phyloP scores from a whole-genome alignment of 2,113 vertebrate genomes.

The Malurus alboscapulatus region DNA sequence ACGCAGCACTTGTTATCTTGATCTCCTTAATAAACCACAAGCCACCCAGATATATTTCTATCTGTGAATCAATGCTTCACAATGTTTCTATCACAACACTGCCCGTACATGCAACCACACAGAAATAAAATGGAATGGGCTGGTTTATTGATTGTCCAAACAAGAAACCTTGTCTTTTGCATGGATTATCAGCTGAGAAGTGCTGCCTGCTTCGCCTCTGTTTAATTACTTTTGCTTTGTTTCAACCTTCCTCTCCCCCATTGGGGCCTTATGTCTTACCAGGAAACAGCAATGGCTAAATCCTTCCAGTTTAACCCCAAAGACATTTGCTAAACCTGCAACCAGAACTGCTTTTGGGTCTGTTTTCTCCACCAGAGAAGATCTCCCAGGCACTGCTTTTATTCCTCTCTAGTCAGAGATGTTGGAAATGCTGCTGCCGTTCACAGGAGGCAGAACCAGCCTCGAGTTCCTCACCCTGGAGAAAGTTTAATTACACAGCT shows the following conservation, averaged over 20 bases:
- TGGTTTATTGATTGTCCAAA: slow-evolving; percentile 54
- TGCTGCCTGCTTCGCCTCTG: background rate
- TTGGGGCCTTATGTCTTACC: background rate
- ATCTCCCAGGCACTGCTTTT: background rate
- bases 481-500: background rate
- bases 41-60: slow-evolving; percentile 50
- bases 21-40: slow-evolving; percentile 69
- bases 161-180: slow-evolving; percentile 14
- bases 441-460: background rate
- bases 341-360: background rate
- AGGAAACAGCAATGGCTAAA: background rate
- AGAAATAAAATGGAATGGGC: slow-evolving; percentile 29
- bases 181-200: slow-evolving; percentile 42
- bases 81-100: slow-evolving; percentile 43
- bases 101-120: background rate
- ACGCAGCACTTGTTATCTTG: slow-evolving; percentile 70
- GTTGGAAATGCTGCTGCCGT: background rate
- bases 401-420: background rate
- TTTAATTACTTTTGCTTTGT: slow-evolving; percentile 50
- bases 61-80: slow-evolving; percentile 49
- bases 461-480: background rate
- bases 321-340: background rate
- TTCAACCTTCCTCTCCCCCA: background rate
- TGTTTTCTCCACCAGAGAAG: fast-evolving
- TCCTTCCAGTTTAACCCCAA: background rate